Percentiles rank a stretch among this genome's conserved stretches.
phyloP scores from a whole-genome alignment of 2,113 vertebrate genomes.

The Engraulis encrasicolus region DNA sequence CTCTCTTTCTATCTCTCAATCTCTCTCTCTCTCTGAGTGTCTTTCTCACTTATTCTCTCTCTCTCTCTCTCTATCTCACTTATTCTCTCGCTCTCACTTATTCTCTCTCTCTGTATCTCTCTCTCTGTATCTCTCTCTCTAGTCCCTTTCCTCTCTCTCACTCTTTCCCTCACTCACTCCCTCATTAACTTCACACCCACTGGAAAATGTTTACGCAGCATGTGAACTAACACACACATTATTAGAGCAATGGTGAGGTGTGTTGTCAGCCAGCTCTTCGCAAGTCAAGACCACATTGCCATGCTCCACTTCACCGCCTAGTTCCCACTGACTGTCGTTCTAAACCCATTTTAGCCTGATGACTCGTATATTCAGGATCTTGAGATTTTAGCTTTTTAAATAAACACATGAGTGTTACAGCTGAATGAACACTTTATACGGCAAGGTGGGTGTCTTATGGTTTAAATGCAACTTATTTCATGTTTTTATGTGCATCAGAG shows the following conservation, averaged over 20 bases:
- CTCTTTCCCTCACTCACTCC: not conserved
- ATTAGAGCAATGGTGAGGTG: not conserved
- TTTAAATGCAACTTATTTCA: too few species aligned
- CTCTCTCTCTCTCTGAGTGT: not conserved
- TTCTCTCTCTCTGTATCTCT: not conserved
- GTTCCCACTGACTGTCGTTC: not conserved
- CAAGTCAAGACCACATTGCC: not conserved
- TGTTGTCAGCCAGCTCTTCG: not conserved
- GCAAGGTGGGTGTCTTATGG: too few species aligned
- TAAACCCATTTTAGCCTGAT: too few species aligned
- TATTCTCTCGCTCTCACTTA: not conserved
- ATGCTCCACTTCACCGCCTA: not conserved
- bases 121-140: not conserved
- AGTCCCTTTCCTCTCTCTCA: not conserved
- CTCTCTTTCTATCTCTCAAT: not conserved
- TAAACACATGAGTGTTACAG: too few species aligned
- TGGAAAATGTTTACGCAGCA: conserved; percentile 4
- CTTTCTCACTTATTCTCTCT: not conserved
- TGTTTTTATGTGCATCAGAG: too few species aligned
- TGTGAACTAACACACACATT: not conserved
- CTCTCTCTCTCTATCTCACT: not conserved
- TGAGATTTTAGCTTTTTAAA: too few species aligned
- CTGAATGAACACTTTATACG: too few species aligned
- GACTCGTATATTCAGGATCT: too few species aligned
- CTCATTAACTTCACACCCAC: not conserved